Conservation (phyloP, 2,888 invertebrate genomes). For the Spilosoma lubricipeda region DNA sequence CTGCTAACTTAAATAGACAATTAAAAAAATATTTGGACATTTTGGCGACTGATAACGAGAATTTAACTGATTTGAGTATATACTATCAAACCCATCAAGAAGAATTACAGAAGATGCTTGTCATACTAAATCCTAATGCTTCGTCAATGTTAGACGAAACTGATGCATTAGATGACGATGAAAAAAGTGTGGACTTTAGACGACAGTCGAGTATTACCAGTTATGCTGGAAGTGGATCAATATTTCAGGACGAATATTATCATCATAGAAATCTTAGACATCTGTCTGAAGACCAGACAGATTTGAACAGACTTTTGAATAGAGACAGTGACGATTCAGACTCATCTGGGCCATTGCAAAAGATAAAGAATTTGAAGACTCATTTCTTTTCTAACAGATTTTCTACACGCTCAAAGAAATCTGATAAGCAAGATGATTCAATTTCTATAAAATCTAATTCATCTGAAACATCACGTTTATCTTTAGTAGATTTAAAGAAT, state of each 20-base stretch:
- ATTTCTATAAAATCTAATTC: constrained; percentile 83
- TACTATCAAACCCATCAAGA: constrained; percentile 79
- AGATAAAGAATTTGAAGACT: constrained; percentile 88
- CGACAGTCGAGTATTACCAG: constrained; percentile 70
- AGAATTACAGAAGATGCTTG: constrained; percentile 73
- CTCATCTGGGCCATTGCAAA: constrained; percentile 80
- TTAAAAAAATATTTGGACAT: constrained; percentile 88
- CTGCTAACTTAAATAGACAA: constrained; percentile 73
- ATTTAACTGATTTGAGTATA: constrained; percentile 72
- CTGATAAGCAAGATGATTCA: constrained; percentile 84
- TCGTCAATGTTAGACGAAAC: constrained; percentile 73
- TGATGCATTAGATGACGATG: constrained; percentile 75
- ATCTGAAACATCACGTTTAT: constrained; percentile 80
- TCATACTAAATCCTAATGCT: constrained; percentile 75
- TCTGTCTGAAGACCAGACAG: constrained; percentile 77
- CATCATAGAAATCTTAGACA: constrained; percentile 74
- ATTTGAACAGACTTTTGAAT: constrained; percentile 81
- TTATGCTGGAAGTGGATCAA: constrained; percentile 70
- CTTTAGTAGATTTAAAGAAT: constrained; percentile 75
- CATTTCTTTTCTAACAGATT: constrained; percentile 88
- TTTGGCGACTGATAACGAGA: constrained; percentile 83
- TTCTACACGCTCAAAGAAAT: constrained; percentile 82
- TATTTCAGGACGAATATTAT: constrained; percentile 75
- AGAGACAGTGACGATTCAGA: constrained; percentile 80
- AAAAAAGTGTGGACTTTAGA: constrained; percentile 64